phyloP scores from a whole-genome alignment of 2,113 vertebrate genomes.

The Oxygymnocypris stewartii region DNA sequence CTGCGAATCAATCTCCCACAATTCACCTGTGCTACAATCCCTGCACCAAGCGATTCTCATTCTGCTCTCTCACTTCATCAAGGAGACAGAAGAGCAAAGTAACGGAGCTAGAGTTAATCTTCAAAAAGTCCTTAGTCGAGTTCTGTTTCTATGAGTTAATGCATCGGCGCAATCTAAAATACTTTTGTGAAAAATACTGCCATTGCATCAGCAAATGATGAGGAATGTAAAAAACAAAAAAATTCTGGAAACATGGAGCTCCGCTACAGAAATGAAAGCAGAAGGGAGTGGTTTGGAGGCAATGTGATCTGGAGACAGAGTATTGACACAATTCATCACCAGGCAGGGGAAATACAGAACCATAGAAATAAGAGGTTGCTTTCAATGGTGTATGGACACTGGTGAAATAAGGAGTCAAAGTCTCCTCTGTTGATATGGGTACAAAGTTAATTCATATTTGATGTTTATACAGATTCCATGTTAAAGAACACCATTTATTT shows the following conservation, averaged over 20 bases:
- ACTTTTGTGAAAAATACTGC: slow-evolving; percentile 12
- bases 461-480: not conserved
- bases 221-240: slow-evolving; percentile 7
- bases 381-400: not conserved
- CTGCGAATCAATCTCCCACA: slow-evolving; percentile 15
- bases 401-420: not conserved
- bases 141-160: slow-evolving; percentile 30
- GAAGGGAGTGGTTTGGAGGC: slow-evolving; percentile 58
- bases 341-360: slow-evolving; percentile 57
- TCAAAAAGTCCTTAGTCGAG: slow-evolving; percentile 64
- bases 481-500: not conserved
- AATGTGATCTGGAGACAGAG: slow-evolving; percentile 63
- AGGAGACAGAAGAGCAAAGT: not conserved
- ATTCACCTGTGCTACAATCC: slow-evolving; percentile 11
- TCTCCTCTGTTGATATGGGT: not conserved
- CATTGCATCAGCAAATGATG: slow-evolving; percentile 2
- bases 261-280: not conserved
- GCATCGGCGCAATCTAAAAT: not conserved
- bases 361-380: not conserved
- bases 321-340: slow-evolving; percentile 78
- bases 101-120: slow-evolving; percentile 61
- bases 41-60: not conserved
- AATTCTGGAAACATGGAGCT: not conserved
- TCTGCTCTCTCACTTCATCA: slow-evolving; percentile 17
- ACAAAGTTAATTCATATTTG: not conserved